Base-by-base conservation (phyloP, 2,888 invertebrate genomes). In the Ommatoiulus sabulosus region DNA sequence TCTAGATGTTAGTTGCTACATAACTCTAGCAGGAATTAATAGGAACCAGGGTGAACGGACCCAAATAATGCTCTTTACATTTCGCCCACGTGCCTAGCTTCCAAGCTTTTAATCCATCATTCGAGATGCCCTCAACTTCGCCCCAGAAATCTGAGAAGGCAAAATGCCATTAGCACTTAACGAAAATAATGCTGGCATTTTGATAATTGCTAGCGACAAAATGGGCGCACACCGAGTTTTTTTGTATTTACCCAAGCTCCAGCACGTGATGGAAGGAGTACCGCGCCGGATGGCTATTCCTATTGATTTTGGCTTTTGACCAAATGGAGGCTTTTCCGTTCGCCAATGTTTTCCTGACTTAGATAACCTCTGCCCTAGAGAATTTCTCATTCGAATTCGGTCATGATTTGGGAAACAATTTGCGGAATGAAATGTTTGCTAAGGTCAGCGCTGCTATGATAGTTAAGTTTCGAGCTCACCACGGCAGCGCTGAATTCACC, bases 21-120 rank as follows among this genome's bases (percentile, higher is more conserved):
- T 72, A n/a, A 3, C 20, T 72, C 57, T 15, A 2, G 46, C 24
- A 72, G 72, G 72, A 20, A 24, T 72, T 72, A 24, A 20, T 24
- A 24, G 17, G 4, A 7, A 17, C 72, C 24, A 20, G 72, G 72
- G 72, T 72, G 72, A 72, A 72, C 24, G 72, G 72, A 20, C 72
- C 72, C 72, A 72, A 72, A 72, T 72, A 10, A 72, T 72, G 24
- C 72, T 72, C 72, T 72, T 24, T 8, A 72, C n/a, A 72, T 72
- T 72, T 72, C 72, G 24, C 20, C 72, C 72, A 72, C 72, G 72
- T 72, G 72, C 72, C 72, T 24, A 0, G 5, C 3, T n/a, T n/a
- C n/a, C n/a, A 72, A 72, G 72, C 72, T 72, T 72, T 72, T 72
- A 24, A 72, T 72, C 72, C 72, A 72, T 72, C 72, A n/a, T 24